Base-by-base conservation (phyloP, 30 jellyfish, hydroid and myxozoan species). In the Sanderia malayensis region DNA sequence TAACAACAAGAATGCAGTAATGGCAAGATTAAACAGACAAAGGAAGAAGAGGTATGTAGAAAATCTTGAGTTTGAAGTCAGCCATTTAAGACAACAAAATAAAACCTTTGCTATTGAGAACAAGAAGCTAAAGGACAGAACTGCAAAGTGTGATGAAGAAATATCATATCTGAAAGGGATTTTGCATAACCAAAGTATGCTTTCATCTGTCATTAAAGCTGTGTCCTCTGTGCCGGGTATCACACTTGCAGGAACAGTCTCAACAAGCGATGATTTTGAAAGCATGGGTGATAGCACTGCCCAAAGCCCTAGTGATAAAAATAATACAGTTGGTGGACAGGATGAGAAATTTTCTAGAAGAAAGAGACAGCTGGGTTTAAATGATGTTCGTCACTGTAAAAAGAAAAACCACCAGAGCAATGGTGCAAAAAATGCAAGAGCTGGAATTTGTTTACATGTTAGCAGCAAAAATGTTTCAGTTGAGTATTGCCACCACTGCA, bases 361-460 rank as follows among this genome's bases (percentile, higher is more conserved):
- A 3, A 23, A 25, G 20, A 19, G n/a, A 1, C 19, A 34, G 13
- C 1, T 18, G 0, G 29, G 13, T 13, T 13, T 10, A 15, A 13
- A 29, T 30, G 1, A 3, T 0, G 13, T 61, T 2, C 25, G 1
- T 22, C 44, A 11, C 6, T 19, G 22, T 65, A 64, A 66, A 32
- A 0, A 25, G 17, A 23, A 29, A 27, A 52, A 41, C 30, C 58
- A 59, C 26, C 45, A 28, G 24, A n/a, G n/a, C n/a, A 26, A 60
- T 6, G 46, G n/a, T 32, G 63, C 81, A 55, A 2, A n/a, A 9
- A 8, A 37, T 59, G 44, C 44, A 13, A 62, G 59, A 18, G 82
- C 78, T 46, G 96, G 96, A 6, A 62, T 86, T n/a, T 86, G 96
- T 34, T 70, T 86, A 25, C 96, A 86, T 79, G 94, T 86, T 2